Base-by-base conservation (phyloP, 2,888 invertebrate genomes). In the Thereva nobilitata region DNA sequence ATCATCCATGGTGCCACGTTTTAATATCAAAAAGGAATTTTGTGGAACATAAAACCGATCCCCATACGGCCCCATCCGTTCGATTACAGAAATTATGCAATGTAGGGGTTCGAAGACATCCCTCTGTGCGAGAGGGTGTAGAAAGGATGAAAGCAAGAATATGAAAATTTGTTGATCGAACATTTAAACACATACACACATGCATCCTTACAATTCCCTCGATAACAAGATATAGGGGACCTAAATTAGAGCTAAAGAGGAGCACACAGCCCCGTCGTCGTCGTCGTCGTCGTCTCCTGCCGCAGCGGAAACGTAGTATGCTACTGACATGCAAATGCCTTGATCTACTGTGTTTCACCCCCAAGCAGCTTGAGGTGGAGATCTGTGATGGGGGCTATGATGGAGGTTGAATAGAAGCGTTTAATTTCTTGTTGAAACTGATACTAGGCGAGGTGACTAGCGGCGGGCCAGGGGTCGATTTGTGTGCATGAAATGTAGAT, bases 381-480 rank as follows among this genome's bases (percentile, higher is more conserved):
- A 23, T 23, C 2, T 23, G 44, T 56, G 23, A 34, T 44, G 34
- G 56, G 9, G 44, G 23, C 23, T 23, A 1, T 23, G 23, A 23
- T 23, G 23, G 23, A 23, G 23, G 23, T 34, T 56, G 38, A 56
- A 41, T 56, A 34, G 44, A 56, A 56, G 56, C 44, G 41, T 44
- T 56, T 56, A 56, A 56, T 56, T 56, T 42, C 44, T 10, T 44
- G 42, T 56, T 56, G 56, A 56, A 56, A 56, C 44, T 44, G 44
- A 44, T 44, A 44, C 56, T 44, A 56, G 56, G 9, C 6, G 56
- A 5, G 47, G 47, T 44, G 0, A 44, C 8, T 23, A 10, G 37
- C 23, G 23, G 2, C 23, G 23, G 23, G 23, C 23, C 23, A 23
- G 37, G 44, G 10, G n/a, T 42, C 42, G 47, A n/a, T 10, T 47